Conservation (phyloP, 2,888 invertebrate species). For the Drosophila greeni region DNA sequence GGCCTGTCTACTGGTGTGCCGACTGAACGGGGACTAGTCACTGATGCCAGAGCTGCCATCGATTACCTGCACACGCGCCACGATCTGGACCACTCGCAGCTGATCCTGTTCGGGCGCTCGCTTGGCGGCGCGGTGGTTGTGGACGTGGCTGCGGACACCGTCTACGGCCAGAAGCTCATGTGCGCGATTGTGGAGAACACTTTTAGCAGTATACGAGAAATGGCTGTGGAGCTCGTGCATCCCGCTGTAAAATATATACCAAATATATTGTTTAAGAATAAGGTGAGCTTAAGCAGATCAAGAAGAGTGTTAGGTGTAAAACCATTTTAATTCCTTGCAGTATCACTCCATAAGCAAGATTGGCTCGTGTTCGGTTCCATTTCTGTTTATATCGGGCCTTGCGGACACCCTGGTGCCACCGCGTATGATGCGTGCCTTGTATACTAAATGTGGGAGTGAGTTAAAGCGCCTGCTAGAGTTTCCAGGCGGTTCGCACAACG, state of each 20-base stretch:
- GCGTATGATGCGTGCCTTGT: slow-evolving; percentile 91
- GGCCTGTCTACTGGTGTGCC: slow-evolving; percentile 94
- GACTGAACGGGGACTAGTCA: slow-evolving; percentile 90
- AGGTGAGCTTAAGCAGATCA: slow-evolving; percentile 81
- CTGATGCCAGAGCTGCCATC: slow-evolving; percentile 92
- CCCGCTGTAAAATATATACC: slow-evolving; percentile 87
- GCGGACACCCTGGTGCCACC: slow-evolving; percentile 94
- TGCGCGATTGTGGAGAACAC: slow-evolving; percentile 95
- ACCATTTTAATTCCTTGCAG: slow-evolving; percentile 79
- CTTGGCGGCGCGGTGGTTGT: slow-evolving; percentile 94
- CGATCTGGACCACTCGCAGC: slow-evolving; percentile 90
- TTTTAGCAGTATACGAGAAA: slow-evolving; percentile 95
- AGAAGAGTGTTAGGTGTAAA: background rate
- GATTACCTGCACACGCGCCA: slow-evolving; percentile 89
- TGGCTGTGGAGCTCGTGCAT: slow-evolving; percentile 87
- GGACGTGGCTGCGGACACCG: slow-evolving; percentile 87
- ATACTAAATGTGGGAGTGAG: slow-evolving; percentile 85
- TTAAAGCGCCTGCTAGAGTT: slow-evolving; percentile 89
- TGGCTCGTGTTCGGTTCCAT: slow-evolving; percentile 85
- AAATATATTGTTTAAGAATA: slow-evolving; percentile 92
- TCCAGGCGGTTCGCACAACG: slow-evolving; percentile 93
- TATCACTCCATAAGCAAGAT: slow-evolving; percentile 88
- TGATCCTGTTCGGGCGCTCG: slow-evolving; percentile 93
- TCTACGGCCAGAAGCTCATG: slow-evolving; percentile 89
- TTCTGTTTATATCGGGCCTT: slow-evolving; percentile 92